These are phyloP conservation scores for Drosophila athabasca DNA, from an alignment of 1,140 invertebrate species.

Conservation along the genomic window DNA sequence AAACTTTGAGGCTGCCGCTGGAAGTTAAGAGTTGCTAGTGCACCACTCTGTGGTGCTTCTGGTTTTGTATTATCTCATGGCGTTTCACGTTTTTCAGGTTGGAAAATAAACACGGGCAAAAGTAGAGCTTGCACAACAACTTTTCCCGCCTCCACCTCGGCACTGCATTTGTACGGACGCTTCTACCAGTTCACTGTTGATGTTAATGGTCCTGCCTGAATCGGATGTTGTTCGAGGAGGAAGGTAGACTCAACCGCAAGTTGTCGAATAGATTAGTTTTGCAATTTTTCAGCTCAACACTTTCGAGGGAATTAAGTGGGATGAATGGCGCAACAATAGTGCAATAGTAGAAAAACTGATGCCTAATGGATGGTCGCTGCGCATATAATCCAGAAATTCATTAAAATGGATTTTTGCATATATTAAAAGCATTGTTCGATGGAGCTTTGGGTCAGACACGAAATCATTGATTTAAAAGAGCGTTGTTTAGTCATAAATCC, in stretches of 20 bases:
- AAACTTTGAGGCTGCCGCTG: slow-evolving; percentile 47
- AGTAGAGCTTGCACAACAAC: slow-evolving; percentile 7
- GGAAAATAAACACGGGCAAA: slow-evolving; percentile 16
- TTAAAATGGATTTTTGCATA: slow-evolving; percentile 12
- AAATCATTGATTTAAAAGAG: no score
- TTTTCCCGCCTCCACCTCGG: slow-evolving; percentile 9
- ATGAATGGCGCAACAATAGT: slow-evolving; percentile 10
- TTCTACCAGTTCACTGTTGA: slow-evolving; percentile 30
- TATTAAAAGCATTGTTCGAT: slow-evolving; percentile 3
- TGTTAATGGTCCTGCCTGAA: slow-evolving; percentile 39
- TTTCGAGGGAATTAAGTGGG: slow-evolving; percentile 20
- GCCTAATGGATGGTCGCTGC: slow-evolving; percentile 3
- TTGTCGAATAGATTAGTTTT: slow-evolving; percentile 45
- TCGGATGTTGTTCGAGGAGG: slow-evolving; percentile 4
- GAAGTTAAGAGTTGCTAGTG: slow-evolving; percentile 27
- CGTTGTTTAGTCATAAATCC: no score
- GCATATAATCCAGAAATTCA: not conserved
- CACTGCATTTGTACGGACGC: not conserved
- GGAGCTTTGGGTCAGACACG: no score
- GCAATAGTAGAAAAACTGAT: not conserved
- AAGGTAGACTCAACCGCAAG: not conserved
- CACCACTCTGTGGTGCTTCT: slow-evolving; percentile 13
- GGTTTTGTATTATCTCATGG: slow-evolving; percentile 55
- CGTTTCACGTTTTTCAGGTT: slow-evolving; percentile 32
- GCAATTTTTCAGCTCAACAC: slow-evolving; percentile 53